Evolutionary conservation across 2,888 invertebrate genomes (phyloP), one percentile per base, ranked within the genome.

Genomic region (Apamea sordens): DNA sequence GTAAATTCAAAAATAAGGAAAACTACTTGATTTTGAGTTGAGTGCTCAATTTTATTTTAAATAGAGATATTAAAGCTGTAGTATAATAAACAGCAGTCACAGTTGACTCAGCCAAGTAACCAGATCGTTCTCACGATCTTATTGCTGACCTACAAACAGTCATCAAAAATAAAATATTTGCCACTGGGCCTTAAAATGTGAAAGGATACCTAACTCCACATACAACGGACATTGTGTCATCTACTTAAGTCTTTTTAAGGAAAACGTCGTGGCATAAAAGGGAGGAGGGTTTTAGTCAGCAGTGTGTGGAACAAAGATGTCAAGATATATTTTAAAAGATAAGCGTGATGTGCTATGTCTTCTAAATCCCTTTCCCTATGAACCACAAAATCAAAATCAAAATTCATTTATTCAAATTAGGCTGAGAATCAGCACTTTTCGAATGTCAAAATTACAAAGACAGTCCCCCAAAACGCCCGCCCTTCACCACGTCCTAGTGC

Each of bases 61-160:
- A 44, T 21, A 6, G 8, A 69, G 24, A 44, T 44, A 67, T 44
- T 44, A 21, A 67, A 67, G 41, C 18, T 47, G 5, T 64, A 64
- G 24, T 64, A 10, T 50, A 85, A 56, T 24, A 56, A 59, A 71
- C 72, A 71, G 53, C 41, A 63, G 50, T 76, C 32, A 15, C 47
- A 28, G 56, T 28, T 65, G 69, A 47, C 47, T 56, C 83, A 44
- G 21, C 24, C n/a, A 24, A 44, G 13, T 63, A 50, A 59, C 36
- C 44, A 78, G 11, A 79, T 47, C 50, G 1, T 73, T 86, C 86
- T 75, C 86, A 79, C 70, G 75, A 64, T 74, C 78, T 67, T 41
- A 28, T 32, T 74, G 74, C 15, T 78, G 86, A 83, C 87, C 89
- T 75, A 77, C 77, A 88, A 70, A 76, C 64, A 56, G 47, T 65